Conservation (phyloP, 2,888 invertebrate genomes). For the Pyralis farinalis region DNA sequence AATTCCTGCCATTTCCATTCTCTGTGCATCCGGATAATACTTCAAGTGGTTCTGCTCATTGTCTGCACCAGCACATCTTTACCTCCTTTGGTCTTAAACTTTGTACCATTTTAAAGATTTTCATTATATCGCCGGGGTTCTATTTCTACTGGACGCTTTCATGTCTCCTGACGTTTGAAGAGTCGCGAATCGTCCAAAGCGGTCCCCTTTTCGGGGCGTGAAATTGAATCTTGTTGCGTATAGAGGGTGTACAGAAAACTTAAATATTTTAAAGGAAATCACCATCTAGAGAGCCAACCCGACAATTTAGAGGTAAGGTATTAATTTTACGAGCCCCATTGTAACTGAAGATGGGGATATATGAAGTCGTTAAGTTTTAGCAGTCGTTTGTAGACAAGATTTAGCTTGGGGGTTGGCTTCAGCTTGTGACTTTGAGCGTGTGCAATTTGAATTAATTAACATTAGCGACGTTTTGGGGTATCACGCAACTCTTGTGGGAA, state of each 20-base stretch:
- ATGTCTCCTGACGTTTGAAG: conserved; percentile 72
- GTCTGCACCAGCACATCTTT: conserved; percentile 45
- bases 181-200: conserved; percentile 60
- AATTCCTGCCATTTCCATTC: conserved; percentile 58
- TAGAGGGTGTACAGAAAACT: conserved; percentile 71
- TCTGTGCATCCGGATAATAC: conserved; percentile 70
- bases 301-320: conserved; percentile 68
- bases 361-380: conserved; percentile 73
- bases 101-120: conserved; percentile 26
- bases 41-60: conserved; percentile 53
- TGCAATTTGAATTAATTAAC: conserved; percentile 68
- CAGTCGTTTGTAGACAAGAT: conserved; percentile 59
- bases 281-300: conserved; percentile 60
- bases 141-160: conserved; percentile 48
- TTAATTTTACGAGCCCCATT: conserved; percentile 75
- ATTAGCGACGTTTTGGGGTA: conserved; percentile 50
- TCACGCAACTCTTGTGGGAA: conserved; percentile 34
- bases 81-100: conserved; percentile 34
- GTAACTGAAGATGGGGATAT: conserved; percentile 59
- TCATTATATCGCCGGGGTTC: conserved; percentile 46
- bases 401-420: conserved; percentile 41
- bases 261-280: conserved; percentile 77
- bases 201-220: conserved; percentile 75
- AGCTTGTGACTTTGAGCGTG: conserved; percentile 36
- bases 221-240: conserved; percentile 80